Percentiles rank a stretch among this genome's conserved stretches.
phyloP scores from a whole-genome alignment of 2,113 vertebrate genomes.

The Mus pahari region DNA sequence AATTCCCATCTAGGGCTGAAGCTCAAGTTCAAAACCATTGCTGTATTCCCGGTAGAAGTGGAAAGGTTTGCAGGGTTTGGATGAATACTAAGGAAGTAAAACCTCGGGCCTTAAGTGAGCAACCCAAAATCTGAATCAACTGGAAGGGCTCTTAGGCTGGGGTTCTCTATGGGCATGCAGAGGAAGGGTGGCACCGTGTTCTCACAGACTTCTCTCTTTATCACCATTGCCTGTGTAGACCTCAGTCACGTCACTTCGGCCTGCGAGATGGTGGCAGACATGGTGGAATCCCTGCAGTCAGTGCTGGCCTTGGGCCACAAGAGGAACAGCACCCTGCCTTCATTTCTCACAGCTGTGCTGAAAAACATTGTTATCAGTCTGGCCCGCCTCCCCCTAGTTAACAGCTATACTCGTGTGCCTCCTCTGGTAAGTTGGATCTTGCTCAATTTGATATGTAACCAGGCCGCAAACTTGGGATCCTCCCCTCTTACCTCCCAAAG shows the following conservation, averaged over 20 bases:
- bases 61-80: neutral
- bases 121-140: too few relatives aligned
- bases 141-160: fast-evolving
- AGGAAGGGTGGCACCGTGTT: fast-evolving
- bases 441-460: neutral
- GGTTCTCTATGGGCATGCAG: neutral
- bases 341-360: slow-evolving; percentile 93
- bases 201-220: neutral
- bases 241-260: slow-evolving; percentile 85
- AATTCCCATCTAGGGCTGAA: neutral
- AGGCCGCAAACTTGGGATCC: neutral
- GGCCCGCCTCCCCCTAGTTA: slow-evolving; percentile 95
- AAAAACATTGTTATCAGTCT: slow-evolving; percentile 95
- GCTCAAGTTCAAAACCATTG: neutral
- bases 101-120: neutral
- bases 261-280: slow-evolving; percentile 94
- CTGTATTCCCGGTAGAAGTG: neutral
- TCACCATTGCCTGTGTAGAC: slow-evolving; percentile 81
- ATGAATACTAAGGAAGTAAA: neutral
- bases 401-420: slow-evolving; percentile 96
- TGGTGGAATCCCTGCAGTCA: slow-evolving; percentile 94
- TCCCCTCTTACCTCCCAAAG: neutral
- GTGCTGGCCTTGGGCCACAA: slow-evolving; percentile 92
- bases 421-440: slow-evolving; percentile 90
- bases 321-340: slow-evolving; percentile 89